Evolutionary conservation across 2,113 vertebrate species (phyloP), one percentile per base, ranked within the genome.

Genomic region (Actenoides hombroni): DNA sequence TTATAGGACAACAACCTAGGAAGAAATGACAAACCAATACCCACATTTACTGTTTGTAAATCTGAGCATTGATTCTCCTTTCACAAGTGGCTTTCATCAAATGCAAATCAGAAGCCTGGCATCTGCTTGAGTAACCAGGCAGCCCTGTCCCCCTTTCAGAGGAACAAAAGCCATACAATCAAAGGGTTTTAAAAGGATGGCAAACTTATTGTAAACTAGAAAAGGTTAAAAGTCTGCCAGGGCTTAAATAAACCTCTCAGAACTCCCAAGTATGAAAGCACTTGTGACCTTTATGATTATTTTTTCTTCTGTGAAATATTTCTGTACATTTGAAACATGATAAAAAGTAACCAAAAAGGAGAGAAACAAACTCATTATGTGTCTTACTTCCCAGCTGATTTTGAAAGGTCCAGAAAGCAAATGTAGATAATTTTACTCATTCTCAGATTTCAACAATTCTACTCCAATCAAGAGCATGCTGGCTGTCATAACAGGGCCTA

Each of bases 101-200:
- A 97, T 97, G 96, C 97, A 97, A 97, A 97, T 97, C 96, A 97
- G 95, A 96, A 95, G 95, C 93, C 94, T 95, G 94, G 96, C 96
- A 97, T 97, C 94, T 96, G 96, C 95, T 92, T 96, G 94, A 96
- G 95, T 97, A 96, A 97, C 96, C 91, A 97, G 88, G 96, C 94
- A 95, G 96, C 94, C 86, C 96, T 96, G 94, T 96, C 89, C 95
- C 94, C 90, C 90, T 95, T 96, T 96, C 94, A 95, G 88, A 39
- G 77, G 92, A 97, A 97, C 95, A 97, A 97, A 97, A 94, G 95
- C 90, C 91, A 97, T 92, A 87, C 61, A 96, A 96, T 95, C 96
- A 95, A 89, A 97, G 93, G 89, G 44, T 54, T 93, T 97, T 97
- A 86, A 97, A 96, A 92, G 90, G 94, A 94, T 95, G 73, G 81